Evolutionary conservation across 1,140 invertebrate genomes (phyloP), one percentile per base, ranked within the genome.

Genomic region (Thalassaphorura encarpata): DNA sequence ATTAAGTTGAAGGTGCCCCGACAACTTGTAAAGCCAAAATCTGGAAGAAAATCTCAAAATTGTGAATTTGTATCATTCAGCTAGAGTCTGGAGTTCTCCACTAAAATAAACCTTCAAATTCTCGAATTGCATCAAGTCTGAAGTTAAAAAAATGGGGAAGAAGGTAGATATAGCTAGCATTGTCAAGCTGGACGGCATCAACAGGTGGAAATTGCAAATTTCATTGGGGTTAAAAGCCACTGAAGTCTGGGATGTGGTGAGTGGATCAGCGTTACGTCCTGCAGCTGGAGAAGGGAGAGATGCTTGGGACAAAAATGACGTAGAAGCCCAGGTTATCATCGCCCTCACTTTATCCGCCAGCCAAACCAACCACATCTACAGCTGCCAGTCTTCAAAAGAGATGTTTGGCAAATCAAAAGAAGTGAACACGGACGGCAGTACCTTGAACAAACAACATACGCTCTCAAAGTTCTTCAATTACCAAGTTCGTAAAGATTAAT

Each of bases 391-490:
- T 33, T 60, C 69, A 24, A 52, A 60, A 23, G 66, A 66, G n/a
- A 69, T 71, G 65, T 71, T 66, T 62, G 36, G 58, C 0, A 70
- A 69, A 54, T 41, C 71, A 6, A 59, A 58, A 36, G 29, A 61
- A 3, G 58, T 71, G 0, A 69, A 68, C 56, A 18, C 41, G 8
- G 52, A 54, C 27, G n/a, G 5, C 11, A 54, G 52, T 47, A 23
- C 3, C 4, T 26, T 54, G 8, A 54, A 54, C 42, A 33, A 54
- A 21, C 52, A 54, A 29, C 42, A 47, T 36, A 46, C 42, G 13
- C 11, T 54, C 8, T 13, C 41, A n/a, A 24, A 13, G 27, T 54
- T 54, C 42, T 33, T 54, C 41, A 45, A 5, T 5, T 54, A 54
- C 42, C 46, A 46, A 19, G 18, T 47, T 23, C 13, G 8, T 3